Conservation (phyloP, 2,113 vertebrate genomes). For the Mungos mungo region DNA sequence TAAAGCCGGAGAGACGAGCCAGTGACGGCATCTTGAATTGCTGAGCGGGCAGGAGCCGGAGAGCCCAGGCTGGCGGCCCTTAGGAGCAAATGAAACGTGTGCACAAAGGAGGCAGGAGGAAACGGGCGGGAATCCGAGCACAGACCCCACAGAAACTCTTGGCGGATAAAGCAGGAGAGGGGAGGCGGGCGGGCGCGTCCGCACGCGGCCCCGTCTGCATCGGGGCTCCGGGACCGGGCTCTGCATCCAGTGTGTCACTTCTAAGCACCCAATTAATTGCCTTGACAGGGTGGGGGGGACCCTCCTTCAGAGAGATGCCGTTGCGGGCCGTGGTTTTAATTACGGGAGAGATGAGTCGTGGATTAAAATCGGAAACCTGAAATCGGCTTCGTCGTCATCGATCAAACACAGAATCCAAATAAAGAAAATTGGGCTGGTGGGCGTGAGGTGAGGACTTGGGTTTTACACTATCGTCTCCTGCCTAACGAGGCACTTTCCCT, state of each 20-base stretch:
- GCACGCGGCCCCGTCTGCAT: slow-evolving; percentile 68
- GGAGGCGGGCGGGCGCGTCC: background rate
- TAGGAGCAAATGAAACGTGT: background rate
- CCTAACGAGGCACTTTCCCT: slow-evolving; percentile 87
- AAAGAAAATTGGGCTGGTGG: slow-evolving; percentile 83
- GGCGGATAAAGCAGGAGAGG: slow-evolving; percentile 58
- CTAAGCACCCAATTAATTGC: slow-evolving; percentile 84
- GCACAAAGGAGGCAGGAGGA: slow-evolving; percentile 40
- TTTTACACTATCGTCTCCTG: slow-evolving; percentile 82
- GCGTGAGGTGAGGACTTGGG: slow-evolving; percentile 74
- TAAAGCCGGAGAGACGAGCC: background rate
- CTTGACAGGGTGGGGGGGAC: slow-evolving; percentile 63
- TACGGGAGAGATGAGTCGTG: slow-evolving; percentile 79
- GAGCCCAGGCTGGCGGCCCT: slow-evolving; percentile 12
- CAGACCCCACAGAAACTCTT: slow-evolving; percentile 50
- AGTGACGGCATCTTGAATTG: slow-evolving; percentile 66
- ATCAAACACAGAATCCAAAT: slow-evolving; percentile 83
- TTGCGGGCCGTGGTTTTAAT: slow-evolving; percentile 80
- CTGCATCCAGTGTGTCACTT: slow-evolving; percentile 79
- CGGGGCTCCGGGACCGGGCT: slow-evolving; percentile 75
- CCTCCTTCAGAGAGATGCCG: slow-evolving; percentile 66
- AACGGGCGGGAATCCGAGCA: slow-evolving; percentile 27
- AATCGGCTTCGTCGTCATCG: slow-evolving; percentile 84
- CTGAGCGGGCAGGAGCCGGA: slow-evolving; percentile 22
- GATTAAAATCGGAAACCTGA: slow-evolving; percentile 82